These are phyloP conservation scores for Notarius lentiginosus DNA, from an alignment of 2,113 vertebrate species.

Conservation along the genomic window DNA sequence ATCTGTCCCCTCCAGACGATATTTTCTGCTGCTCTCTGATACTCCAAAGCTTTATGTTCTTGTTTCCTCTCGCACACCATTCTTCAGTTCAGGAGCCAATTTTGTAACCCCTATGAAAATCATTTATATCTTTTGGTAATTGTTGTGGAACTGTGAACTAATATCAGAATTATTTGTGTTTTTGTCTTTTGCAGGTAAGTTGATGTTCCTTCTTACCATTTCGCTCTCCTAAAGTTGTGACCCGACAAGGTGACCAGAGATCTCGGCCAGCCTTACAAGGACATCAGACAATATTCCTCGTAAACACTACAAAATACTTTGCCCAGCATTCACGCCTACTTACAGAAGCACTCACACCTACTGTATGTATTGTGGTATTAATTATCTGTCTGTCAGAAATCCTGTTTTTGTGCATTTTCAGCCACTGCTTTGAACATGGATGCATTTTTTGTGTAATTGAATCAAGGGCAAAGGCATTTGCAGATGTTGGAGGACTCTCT, in stretches of 20 bases:
- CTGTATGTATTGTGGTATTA: neutral
- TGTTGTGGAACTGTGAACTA: slow-evolving; percentile 12
- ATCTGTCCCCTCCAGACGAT: neutral
- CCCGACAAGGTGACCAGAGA: slow-evolving; percentile 32
- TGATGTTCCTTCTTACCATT: slow-evolving; percentile 27
- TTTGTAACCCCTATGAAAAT: neutral
- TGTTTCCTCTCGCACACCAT: neutral
- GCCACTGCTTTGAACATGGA: neutral
- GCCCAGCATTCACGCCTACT: neutral
- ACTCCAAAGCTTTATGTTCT: too few species aligned
- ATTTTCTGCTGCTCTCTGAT: neutral
- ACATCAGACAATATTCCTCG: neutral
- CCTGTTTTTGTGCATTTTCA: neutral
- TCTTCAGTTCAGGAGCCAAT: neutral
- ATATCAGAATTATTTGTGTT: slow-evolving; percentile 33
- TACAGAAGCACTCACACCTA: neutral
- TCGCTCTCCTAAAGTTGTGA: slow-evolving; percentile 28
- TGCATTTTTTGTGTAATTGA: neutral
- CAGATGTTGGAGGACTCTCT: slow-evolving; percentile 9
- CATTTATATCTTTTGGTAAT: neutral
- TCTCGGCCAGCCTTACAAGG: slow-evolving; percentile 13
- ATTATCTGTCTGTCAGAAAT: neutral
- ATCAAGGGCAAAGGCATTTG: neutral
- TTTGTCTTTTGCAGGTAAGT: slow-evolving; percentile 52
- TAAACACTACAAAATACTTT: neutral